Evolutionary conservation across 2,888 invertebrate species (phyloP).

Genomic region (Epirrita christyi): DNA sequence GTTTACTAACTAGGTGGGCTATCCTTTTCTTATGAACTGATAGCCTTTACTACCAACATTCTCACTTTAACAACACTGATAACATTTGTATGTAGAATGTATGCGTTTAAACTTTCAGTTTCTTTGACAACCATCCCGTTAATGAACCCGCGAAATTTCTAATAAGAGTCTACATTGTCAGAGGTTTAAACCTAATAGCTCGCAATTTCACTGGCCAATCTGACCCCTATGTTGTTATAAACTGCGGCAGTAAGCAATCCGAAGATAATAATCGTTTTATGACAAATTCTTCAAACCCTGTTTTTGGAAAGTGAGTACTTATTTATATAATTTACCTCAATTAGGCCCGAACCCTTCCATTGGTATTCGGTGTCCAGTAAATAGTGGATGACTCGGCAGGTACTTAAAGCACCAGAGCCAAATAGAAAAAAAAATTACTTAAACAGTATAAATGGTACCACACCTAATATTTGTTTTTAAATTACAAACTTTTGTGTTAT

Average conservation of each 20-base stretch:
- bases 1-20: not conserved
- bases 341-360: no score
- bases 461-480: no score
- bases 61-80: no score
- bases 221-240: conserved; percentile 91
- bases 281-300: conserved; percentile 90
- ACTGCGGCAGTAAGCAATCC: conserved; percentile 86
- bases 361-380: no score
- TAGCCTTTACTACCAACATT: no score
- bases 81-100: no score
- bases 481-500: no score
- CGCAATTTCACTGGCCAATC: conserved; percentile 88
- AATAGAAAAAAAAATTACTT: no score
- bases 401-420: no score
- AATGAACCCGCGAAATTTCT: conserved; percentile 86
- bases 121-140: conserved; percentile 85
- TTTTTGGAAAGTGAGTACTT: conserved; percentile 89
- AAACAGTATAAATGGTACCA: no score
- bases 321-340: no score
- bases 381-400: not conserved
- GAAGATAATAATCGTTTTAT: conserved; percentile 88
- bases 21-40: no score
- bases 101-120: conserved; percentile 52
- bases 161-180: conserved; percentile 91
- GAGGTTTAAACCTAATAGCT: conserved; percentile 87